phyloP scores from a whole-genome alignment of 2,797 vertebrate genomes.

The Jordanella pulchra region DNA sequence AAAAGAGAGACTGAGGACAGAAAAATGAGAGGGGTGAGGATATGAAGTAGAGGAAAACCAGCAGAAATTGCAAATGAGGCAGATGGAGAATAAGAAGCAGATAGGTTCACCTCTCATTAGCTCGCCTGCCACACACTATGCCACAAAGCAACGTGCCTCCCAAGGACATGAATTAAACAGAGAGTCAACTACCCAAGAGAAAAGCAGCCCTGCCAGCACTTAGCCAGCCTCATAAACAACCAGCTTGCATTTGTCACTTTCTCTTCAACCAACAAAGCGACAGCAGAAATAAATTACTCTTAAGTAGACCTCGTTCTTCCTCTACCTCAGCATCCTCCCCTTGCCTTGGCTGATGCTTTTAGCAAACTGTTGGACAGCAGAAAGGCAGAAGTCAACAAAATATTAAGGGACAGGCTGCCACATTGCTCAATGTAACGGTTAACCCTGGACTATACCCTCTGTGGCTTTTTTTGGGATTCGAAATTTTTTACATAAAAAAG shows the following conservation, averaged over 20 bases:
- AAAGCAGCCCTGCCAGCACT: constrained; percentile 72
- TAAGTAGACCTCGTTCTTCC: constrained; percentile 73
- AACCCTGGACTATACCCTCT: background rate
- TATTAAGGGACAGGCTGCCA: constrained; percentile 2
- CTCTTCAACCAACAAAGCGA: constrained; percentile 81
- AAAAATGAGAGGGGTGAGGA: constrained; percentile 29
- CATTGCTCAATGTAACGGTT: background rate
- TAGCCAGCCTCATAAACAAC: constrained; percentile 75
- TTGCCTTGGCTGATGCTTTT: constrained; percentile 25
- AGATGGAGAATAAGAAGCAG: constrained; percentile 61
- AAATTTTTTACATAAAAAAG: background rate
- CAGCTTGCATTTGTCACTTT: constrained; percentile 78
- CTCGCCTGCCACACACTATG: constrained; percentile 64
- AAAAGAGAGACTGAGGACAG: constrained; percentile 22
- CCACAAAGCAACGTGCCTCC: constrained; percentile 64
- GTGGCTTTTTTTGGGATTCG: constrained; percentile 1
- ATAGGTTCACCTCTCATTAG: constrained; percentile 70
- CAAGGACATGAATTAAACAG: constrained; percentile 80
- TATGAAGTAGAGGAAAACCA: constrained; percentile 27
- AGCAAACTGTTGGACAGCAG: constrained; percentile 22
- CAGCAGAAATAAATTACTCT: constrained; percentile 85
- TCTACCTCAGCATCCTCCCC: constrained; percentile 55
- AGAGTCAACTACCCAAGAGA: constrained; percentile 65
- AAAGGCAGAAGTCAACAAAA: constrained; percentile 18
- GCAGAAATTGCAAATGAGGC: constrained; percentile 19